Conservation (phyloP, 2,113 vertebrate genomes). For the Hirundichthys speculiger region DNA sequence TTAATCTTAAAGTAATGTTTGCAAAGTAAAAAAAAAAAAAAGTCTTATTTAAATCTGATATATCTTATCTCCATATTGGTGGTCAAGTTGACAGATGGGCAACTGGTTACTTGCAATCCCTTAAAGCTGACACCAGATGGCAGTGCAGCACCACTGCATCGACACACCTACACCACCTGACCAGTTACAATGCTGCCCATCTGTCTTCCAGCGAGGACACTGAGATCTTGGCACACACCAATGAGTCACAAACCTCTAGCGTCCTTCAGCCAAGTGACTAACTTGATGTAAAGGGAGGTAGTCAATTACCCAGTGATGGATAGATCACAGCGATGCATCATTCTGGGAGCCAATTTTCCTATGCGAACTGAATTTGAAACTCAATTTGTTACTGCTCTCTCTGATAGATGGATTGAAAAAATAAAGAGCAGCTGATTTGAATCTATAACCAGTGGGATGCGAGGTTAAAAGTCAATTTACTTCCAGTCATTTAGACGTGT, state of each 20-base stretch:
- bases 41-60: too few relatives aligned
- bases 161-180: fast-evolving
- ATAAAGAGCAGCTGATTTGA: slow-evolving; percentile 34
- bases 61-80: too few relatives aligned
- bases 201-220: slow-evolving; percentile 22
- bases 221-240: slow-evolving; percentile 50
- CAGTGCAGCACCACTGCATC: slow-evolving; percentile 25
- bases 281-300: slow-evolving; percentile 58
- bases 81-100: neutral
- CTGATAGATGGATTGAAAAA: slow-evolving; percentile 52
- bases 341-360: slow-evolving; percentile 53
- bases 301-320: slow-evolving; percentile 71
- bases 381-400: slow-evolving; percentile 53
- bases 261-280: slow-evolving; percentile 69
- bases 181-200: slow-evolving; percentile 5
- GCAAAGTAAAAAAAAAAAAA: too few relatives aligned
- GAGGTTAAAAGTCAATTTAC: slow-evolving; percentile 53
- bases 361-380: slow-evolving; percentile 68
- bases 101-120: slow-evolving; percentile 3
- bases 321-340: slow-evolving; percentile 65
- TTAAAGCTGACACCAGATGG: slow-evolving; percentile 66
- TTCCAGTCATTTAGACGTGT: slow-evolving; percentile 29
- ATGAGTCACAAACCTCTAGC: slow-evolving; percentile 37
- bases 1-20: too few relatives aligned
- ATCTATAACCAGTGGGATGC: slow-evolving; percentile 30